Conservation (phyloP, 2,113 vertebrate genomes). For the Glaucomys volans region DNA sequence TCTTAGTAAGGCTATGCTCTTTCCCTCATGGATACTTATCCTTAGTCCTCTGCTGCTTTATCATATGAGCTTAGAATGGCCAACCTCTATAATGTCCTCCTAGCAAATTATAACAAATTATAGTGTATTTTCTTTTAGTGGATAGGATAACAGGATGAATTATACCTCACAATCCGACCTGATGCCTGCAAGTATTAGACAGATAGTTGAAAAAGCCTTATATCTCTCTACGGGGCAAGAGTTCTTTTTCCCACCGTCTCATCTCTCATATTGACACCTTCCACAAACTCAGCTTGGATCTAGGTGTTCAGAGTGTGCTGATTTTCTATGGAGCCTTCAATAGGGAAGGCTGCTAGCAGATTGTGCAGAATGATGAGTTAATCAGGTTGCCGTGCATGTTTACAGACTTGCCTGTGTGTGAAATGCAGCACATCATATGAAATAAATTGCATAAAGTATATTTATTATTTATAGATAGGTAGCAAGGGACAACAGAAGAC, state of each 20-base stretch:
- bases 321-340: background rate
- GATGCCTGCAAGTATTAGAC: background rate
- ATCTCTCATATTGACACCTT: background rate
- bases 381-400: background rate
- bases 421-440: background rate
- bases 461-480: background rate
- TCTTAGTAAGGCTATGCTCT: background rate
- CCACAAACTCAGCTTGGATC: background rate
- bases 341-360: rapidly evolving
- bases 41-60: background rate
- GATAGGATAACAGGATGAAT: background rate
- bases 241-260: background rate
- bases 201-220: background rate
- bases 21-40: background rate
- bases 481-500: too few relatives aligned
- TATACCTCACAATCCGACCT: background rate
- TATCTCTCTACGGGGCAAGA: background rate
- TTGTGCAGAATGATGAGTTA: background rate
- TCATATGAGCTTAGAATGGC: background rate
- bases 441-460: background rate
- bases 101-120: background rate
- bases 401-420: background rate
- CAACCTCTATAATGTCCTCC: background rate
- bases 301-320: background rate
- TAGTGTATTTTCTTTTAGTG: background rate